A percentile compares a stretch with the other conserved stretches of the same genome.
phyloP scores from a whole-genome alignment of 1,140 invertebrate species.

The Bathynomus jamesi region DNA sequence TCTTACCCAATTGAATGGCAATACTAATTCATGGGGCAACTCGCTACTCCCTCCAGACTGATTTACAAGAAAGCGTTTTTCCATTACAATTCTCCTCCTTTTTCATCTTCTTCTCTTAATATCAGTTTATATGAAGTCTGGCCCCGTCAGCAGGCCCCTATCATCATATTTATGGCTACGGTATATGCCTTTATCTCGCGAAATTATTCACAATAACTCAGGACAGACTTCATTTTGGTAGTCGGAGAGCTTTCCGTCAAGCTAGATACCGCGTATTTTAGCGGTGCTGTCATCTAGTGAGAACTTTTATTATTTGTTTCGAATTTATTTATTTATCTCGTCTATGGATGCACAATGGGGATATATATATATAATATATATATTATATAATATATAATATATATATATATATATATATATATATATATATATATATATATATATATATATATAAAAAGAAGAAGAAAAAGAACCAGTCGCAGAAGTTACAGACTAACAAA shows the following conservation, averaged over 20 bases:
- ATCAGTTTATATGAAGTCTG: conserved; percentile 34
- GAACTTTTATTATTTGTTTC: background rate
- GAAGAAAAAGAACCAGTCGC: background rate
- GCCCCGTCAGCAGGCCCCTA: conserved; percentile 29
- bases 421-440: background rate
- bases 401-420: too few relatives aligned
- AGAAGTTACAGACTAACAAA: too few relatives aligned
- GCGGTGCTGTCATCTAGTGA: background rate
- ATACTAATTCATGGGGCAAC: background rate
- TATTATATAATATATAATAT: too few relatives aligned
- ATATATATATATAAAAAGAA: background rate
- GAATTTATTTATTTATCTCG: background rate
- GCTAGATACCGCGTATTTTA: background rate
- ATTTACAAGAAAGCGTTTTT: background rate
- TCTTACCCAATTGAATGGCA: background rate
- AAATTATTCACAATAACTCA: conserved; percentile 36
- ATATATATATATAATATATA: too few relatives aligned
- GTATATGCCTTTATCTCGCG: conserved; percentile 33
- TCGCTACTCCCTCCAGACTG: background rate
- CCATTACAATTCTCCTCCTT: conserved; percentile 7
- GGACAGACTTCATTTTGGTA: conserved; percentile 31
- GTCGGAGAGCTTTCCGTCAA: conserved; percentile 21
- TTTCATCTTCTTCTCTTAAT: conserved; percentile 27
- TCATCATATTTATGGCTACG: conserved; percentile 34
- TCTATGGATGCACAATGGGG: background rate